phyloP scores from a whole-genome alignment of 2,113 vertebrate species.

The Pteronura brasiliensis region DNA sequence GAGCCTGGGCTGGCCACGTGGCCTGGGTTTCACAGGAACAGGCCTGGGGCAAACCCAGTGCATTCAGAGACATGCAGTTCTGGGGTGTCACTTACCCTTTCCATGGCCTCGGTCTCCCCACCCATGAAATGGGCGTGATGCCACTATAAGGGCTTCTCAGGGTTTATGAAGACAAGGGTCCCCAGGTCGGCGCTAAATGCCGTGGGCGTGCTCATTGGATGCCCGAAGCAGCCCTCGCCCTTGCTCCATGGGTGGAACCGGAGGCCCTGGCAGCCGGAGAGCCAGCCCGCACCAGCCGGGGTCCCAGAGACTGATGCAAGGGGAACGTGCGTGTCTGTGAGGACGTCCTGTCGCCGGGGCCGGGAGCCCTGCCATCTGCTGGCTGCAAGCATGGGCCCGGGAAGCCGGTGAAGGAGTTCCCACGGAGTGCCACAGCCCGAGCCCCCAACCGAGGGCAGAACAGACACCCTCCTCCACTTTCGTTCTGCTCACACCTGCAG shows the following conservation, averaged over 20 bases:
- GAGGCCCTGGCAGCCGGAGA: background rate
- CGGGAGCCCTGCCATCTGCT: fast-evolving
- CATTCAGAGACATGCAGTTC: background rate
- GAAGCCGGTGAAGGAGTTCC: background rate
- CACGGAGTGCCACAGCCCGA: no score
- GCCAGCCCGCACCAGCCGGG: fast-evolving
- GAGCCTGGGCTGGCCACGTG: fast-evolving
- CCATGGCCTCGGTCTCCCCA: background rate
- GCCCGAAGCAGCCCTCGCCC: background rate
- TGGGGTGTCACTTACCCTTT: background rate
- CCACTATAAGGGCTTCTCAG: fast-evolving
- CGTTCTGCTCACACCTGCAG: no score
- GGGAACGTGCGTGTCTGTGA: background rate
- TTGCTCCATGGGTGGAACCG: background rate
- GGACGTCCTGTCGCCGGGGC: background rate
- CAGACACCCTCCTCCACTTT: no score
- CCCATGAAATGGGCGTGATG: background rate
- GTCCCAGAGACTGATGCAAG: background rate
- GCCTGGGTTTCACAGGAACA: background rate
- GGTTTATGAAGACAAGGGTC: no score
- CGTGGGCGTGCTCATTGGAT: fast-evolving
- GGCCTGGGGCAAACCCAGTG: background rate
- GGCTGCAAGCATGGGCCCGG: background rate
- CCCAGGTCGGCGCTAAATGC: no score
- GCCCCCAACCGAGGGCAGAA: no score